Evolutionary conservation across 1,140 invertebrate genomes (phyloP), one percentile per base, ranked within the genome.

Genomic region (Brachystomella parvula): DNA sequence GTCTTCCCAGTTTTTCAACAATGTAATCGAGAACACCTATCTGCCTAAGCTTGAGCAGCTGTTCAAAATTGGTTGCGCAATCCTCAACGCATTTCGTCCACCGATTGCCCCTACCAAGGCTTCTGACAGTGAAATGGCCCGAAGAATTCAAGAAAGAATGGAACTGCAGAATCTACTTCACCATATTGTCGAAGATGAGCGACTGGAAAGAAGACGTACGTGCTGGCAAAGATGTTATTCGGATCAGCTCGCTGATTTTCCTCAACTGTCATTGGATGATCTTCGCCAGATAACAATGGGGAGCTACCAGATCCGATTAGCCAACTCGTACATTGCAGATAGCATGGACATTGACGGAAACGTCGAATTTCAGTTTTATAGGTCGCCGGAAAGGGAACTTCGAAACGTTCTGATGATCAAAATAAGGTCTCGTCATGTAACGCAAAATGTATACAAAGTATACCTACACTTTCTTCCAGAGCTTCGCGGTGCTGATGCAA

Each of bases 301-400:
- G 0, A 30, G 62, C 24, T 71, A 64, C 32, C 69, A 71, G 59
- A 3, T 63, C 3, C 56, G 63, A 24, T 33, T 61, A 2, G 69
- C 65, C 2, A 2, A 2, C 12, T 28, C 26, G 2, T 71, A 71
- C 39, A 63, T 24, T 9, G 6, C 21, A 6, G 9, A 53, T 15
- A 15, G 24, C 12, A 24, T 53, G 6, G 12, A 24, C 12, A 15
- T 53, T 53, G 12, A 53, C 12, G 24, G 24, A 6, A 6, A 19
- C 24, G 6, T 19, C 24, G 24, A 19, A 53, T 9, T 15, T 24
- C 3, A 53, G 49, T 53, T 53, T 9, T 39, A 39, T 19, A 30
- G 26, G 24, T 6, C 12, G 32, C 26, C 9, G 58, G 31, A 32
- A 60, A 60, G 6, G 15, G 29, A 12, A 6, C 3, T 3, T 24